phyloP scores from a whole-genome alignment of 2,797 vertebrate genomes.

The Cetoscarus ocellatus region DNA sequence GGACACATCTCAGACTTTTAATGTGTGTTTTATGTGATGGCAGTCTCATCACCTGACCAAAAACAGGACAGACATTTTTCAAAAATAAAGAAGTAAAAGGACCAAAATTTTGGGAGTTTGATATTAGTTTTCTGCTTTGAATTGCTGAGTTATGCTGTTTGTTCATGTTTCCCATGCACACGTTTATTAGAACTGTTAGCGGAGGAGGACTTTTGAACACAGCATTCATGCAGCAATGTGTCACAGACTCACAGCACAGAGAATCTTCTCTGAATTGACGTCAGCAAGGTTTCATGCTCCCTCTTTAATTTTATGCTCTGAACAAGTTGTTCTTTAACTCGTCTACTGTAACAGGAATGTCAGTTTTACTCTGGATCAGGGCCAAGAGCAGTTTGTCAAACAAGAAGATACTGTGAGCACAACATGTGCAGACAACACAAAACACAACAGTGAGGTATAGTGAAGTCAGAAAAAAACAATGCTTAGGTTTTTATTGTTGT shows the following conservation, averaged over 20 bases:
- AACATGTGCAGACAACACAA: slow-evolving; percentile 49
- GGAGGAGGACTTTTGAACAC: slow-evolving; percentile 4
- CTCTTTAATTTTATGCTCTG: slow-evolving; percentile 12
- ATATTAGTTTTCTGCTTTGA: background rate
- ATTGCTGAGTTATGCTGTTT: background rate
- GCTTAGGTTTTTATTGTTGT: slow-evolving; percentile 30
- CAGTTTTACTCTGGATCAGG: slow-evolving; percentile 11
- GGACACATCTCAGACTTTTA: too few relatives aligned
- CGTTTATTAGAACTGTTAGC: slow-evolving; percentile 10
- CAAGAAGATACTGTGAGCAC: slow-evolving; percentile 36
- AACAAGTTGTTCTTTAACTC: slow-evolving; percentile 22
- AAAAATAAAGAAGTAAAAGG: background rate
- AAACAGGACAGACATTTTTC: too few relatives aligned
- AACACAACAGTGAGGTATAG: slow-evolving; percentile 12
- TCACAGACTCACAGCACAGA: background rate
- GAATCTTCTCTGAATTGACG: background rate
- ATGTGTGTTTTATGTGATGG: too few relatives aligned
- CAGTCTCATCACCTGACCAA: too few relatives aligned
- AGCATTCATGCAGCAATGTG: slow-evolving; percentile 1
- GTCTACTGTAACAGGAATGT: slow-evolving; percentile 16
- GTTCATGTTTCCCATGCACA: slow-evolving; percentile 8
- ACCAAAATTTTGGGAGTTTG: background rate
- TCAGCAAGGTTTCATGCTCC: background rate
- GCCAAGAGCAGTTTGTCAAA: slow-evolving; percentile 6
- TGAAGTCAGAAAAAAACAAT: slow-evolving; percentile 2